Evolutionary conservation across 1,140 invertebrate species (phyloP).

Genomic region (Trypoxylus dichotomus): DNA sequence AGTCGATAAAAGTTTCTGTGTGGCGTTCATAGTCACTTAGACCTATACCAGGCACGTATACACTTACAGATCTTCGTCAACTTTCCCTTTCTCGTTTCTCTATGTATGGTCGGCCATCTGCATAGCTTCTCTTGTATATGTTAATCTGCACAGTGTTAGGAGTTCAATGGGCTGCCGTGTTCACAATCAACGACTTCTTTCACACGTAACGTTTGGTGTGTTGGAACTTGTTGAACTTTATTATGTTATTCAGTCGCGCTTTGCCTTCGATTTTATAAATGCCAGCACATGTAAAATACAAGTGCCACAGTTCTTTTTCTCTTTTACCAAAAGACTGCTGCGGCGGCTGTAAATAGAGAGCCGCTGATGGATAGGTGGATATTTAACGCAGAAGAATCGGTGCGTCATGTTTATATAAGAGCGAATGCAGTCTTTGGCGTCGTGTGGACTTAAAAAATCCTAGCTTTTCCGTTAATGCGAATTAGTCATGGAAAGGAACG

Average conservation of each 20-base stretch:
- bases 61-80: conserved; percentile 13
- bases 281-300: conserved; percentile 24
- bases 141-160: conserved; percentile 25
- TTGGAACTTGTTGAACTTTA: conserved; percentile 25
- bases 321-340: background rate
- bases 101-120: conserved; percentile 12
- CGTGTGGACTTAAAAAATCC: background rate
- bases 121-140: conserved; percentile 24
- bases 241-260: conserved; percentile 23
- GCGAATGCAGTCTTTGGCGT: background rate
- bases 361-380: conserved; percentile 1
- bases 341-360: conserved; percentile 4
- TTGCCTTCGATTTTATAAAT: conserved; percentile 21
- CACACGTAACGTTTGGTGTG: conserved; percentile 22
- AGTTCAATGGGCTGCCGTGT: conserved; percentile 24
- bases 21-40: background rate
- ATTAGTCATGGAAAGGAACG: background rate
- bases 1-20: conserved; percentile 20
- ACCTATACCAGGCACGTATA: background rate
- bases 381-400: conserved; percentile 14
- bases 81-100: conserved; percentile 23
- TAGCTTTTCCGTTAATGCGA: background rate
- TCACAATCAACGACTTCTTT: conserved; percentile 23
- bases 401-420: background rate
- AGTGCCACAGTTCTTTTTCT: conserved; percentile 18